A percentile compares a stretch with the other conserved stretches of the same genome.
Conservation (phyloP, 2,113 vertebrate genomes). For the Hippocampus zosterae region DNA sequence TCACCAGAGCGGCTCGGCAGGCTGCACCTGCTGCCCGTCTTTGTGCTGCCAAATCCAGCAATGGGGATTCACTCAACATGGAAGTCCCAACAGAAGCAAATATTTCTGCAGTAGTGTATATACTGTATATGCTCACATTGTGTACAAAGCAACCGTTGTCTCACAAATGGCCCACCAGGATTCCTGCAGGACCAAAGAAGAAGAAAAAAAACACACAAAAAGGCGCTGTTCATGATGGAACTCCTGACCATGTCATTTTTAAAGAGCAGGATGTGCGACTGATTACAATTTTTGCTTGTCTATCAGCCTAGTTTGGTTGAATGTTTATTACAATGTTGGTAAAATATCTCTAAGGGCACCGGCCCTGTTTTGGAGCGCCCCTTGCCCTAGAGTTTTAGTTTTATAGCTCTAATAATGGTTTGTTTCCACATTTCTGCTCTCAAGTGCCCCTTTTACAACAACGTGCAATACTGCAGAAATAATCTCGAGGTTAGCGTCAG, state of each 20-base stretch:
- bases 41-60: not conserved
- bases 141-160: not conserved
- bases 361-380: not conserved
- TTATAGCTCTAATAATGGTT: slow-evolving; percentile 1
- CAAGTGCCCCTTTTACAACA: not conserved
- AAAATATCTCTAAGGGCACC: not conserved
- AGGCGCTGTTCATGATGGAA: not conserved
- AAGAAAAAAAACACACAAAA: not conserved
- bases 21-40: not conserved
- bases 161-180: not conserved
- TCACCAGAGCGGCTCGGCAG: not conserved
- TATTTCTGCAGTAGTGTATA: not conserved
- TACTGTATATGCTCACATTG: not conserved
- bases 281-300: not conserved
- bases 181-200: not conserved
- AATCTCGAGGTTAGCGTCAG: not conserved
- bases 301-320: not conserved
- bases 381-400: not conserved
- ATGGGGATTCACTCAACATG: not conserved
- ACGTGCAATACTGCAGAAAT: not conserved
- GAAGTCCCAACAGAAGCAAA: not conserved
- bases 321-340: not conserved
- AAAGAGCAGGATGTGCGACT: not conserved
- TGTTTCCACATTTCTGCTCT: not conserved
- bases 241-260: not conserved